These are phyloP conservation scores for Brachionus koreanus DNA, from an alignment of 1,140 invertebrate genomes.

Conservation along the genomic window DNA sequence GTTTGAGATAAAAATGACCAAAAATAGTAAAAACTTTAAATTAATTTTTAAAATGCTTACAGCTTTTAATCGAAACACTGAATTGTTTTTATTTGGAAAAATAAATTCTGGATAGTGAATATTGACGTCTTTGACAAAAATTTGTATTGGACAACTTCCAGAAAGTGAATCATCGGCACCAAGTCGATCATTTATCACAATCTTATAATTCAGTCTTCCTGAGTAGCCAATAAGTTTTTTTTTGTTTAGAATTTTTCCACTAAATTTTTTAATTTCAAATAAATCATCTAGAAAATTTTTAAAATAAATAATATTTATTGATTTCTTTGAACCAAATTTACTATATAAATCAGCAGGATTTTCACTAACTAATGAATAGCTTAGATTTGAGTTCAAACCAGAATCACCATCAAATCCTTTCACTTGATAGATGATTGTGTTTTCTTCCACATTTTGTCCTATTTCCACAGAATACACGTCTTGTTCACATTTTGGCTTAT, in stretches of 20 bases:
- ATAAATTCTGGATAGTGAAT: slow-evolving; percentile 17
- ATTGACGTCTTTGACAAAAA: slow-evolving; percentile 17
- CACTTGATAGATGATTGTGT: background rate
- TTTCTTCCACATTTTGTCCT: background rate
- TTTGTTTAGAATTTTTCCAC: background rate
- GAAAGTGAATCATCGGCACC: background rate
- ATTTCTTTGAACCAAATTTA: background rate
- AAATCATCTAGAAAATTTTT: slow-evolving; percentile 4
- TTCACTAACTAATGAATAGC: background rate
- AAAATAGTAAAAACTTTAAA: background rate
- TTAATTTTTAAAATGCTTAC: background rate
- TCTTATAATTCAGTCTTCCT: background rate
- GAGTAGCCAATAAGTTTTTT: slow-evolving; percentile 24
- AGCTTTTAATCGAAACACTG: slow-evolving; percentile 10
- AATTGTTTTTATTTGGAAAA: slow-evolving; percentile 6
- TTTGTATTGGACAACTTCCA: background rate
- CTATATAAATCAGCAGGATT: background rate
- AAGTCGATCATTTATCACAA: background rate
- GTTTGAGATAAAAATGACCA: background rate
- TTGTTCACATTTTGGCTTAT: slow-evolving; percentile 19
- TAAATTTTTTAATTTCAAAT: slow-evolving; percentile 9
- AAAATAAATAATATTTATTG: background rate
- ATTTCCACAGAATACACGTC: background rate
- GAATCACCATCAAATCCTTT: slow-evolving; percentile 12
- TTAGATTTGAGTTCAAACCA: background rate